These are phyloP conservation scores for Corythornis leucogaster DNA, from an alignment of 2,797 vertebrate species.

Conservation along the genomic window DNA sequence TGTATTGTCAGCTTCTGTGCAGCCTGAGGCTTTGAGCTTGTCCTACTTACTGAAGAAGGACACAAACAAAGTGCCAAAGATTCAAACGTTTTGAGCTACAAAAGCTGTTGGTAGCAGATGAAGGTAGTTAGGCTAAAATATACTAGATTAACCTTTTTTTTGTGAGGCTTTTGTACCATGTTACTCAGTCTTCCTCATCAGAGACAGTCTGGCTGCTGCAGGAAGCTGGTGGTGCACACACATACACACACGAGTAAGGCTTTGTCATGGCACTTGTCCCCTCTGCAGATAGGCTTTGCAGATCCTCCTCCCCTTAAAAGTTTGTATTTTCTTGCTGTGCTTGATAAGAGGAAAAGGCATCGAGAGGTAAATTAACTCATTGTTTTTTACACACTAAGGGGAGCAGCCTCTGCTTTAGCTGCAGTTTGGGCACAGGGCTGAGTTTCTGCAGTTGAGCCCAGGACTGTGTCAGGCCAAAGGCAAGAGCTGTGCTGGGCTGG, in stretches of 20 bases:
- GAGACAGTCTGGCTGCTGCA: slow-evolving; percentile 3
- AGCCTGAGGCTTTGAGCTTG: background rate
- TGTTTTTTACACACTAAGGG: background rate
- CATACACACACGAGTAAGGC: background rate
- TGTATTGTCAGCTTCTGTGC: background rate
- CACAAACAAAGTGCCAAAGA: background rate
- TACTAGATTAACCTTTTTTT: background rate
- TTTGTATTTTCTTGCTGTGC: background rate
- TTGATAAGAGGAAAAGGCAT: background rate
- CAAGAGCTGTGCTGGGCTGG: background rate
- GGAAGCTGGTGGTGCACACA: slow-evolving; percentile 48
- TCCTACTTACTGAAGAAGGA: background rate
- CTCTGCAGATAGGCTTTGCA: background rate
- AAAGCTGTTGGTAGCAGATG: background rate
- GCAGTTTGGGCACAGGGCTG: background rate
- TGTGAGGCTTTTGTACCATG: background rate
- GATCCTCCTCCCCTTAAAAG: background rate
- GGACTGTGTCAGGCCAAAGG: background rate
- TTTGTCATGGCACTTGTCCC: slow-evolving; percentile 5
- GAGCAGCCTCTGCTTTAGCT: background rate
- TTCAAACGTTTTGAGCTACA: background rate
- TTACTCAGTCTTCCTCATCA: background rate
- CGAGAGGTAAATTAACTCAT: background rate
- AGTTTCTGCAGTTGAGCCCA: background rate
- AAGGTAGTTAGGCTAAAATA: background rate